These are phyloP conservation scores for Meloidogyne exigua DNA, from an alignment of 1,140 invertebrate genomes.

Conservation along the genomic window DNA sequence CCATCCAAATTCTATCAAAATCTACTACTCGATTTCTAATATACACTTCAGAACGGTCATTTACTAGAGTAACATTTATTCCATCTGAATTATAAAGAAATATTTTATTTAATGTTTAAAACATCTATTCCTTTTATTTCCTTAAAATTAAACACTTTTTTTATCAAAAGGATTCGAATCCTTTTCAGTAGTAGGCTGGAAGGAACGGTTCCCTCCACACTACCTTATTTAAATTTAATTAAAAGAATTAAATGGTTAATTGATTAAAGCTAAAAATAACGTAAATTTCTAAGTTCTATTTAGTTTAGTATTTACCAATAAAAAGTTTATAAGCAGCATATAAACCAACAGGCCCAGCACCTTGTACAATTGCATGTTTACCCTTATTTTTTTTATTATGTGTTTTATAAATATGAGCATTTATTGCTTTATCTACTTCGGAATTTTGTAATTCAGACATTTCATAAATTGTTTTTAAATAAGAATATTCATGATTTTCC, in stretches of 20 bases:
- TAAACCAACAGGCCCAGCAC: constrained; percentile 12
- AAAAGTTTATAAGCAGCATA: constrained; percentile 5
- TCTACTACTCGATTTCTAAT: constrained; percentile 7
- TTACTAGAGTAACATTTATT: constrained; percentile 11
- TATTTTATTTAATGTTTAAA: too few relatives aligned
- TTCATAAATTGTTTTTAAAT: constrained; percentile 3
- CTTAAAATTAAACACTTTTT: too few relatives aligned
- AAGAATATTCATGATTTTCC: background rate
- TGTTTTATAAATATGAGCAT: background rate
- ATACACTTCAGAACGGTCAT: constrained; percentile 23
- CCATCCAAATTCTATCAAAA: constrained; percentile 18
- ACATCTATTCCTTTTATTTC: too few relatives aligned
- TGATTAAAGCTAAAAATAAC: too few relatives aligned
- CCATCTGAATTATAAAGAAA: constrained; percentile 1
- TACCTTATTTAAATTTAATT: background rate
- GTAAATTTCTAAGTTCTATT: too few relatives aligned
- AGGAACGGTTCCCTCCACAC: background rate
- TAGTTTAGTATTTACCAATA: background rate
- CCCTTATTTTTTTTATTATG: background rate
- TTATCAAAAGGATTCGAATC: too few relatives aligned
- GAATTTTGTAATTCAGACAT: constrained; percentile 11
- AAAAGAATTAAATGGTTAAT: too few relatives aligned
- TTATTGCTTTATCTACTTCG: constrained; percentile 15
- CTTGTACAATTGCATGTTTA: background rate
- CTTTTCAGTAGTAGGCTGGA: too few relatives aligned